Base-by-base conservation (phyloP, 2,113 vertebrate genomes). In the Psettodes erumei region DNA sequence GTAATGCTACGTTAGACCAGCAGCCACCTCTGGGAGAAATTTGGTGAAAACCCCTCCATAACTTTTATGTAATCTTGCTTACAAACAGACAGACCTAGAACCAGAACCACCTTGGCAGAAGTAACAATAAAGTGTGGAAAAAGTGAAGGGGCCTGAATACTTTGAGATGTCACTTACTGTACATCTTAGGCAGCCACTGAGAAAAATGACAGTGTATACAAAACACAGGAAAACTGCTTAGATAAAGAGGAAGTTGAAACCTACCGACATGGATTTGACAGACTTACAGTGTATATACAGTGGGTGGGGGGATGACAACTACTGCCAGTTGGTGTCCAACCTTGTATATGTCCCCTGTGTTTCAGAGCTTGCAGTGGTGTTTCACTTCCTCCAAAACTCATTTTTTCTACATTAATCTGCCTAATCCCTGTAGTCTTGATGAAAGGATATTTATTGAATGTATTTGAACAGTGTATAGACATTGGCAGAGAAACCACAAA, bases 181-280 rank as follows among this genome's bases (percentile, higher is more conserved):
- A 66, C 75, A 62, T 85, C 82, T 77, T 35, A 28, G 40, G 50
- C 58, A 73, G 56, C 64, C 28, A 71, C n/a, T 74, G 70, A 79
- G 66, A 65, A 58, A 74, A 86, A 80, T 85, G 88, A 85, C 86
- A 85, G 75, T 28, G 35, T 77, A 72, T 53, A 66, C 82, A 79
- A 85, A 88, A 85, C 79, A 88, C 56, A 65, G 51, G 55, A 18
- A 68, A 38, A 80, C 13, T 86, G 81, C 78, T 85, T 76, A 35
- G 82, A 82, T 75, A 81, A 72, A 79, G 79, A 85, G 75, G 72
- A 85, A 67, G 68, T 72, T 66, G 59, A 75, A 80, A 64, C 35
- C 21, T 50, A 77, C 72, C 60, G 30, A 54, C 53, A 42, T 43
- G 48, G 33, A 50, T 66, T 9, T 76, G 71, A 71, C 77, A 77